Percentiles rank a stretch among this genome's conserved stretches.
These are phyloP conservation scores for Gorsachius magnificus DNA, from an alignment of 2,797 vertebrate genomes.

Conservation along the genomic window DNA sequence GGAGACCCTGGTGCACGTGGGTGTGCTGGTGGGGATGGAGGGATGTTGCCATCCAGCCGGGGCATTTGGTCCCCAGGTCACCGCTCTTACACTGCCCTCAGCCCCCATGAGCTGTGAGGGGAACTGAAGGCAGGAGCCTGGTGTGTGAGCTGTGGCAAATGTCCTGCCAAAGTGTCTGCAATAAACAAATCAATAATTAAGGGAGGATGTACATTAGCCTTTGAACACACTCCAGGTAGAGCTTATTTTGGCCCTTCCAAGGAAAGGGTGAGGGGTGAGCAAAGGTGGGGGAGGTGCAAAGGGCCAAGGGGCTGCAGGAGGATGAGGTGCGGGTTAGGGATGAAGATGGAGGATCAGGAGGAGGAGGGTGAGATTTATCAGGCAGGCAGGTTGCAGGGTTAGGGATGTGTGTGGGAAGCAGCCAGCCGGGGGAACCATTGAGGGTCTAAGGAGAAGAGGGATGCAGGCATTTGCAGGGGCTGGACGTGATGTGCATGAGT, in stretches of 20 bases:
- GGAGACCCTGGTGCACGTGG: not conserved
- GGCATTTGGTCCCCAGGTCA: not conserved
- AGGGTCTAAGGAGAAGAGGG: not conserved
- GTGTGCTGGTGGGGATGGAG: not conserved
- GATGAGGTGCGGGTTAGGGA: not conserved
- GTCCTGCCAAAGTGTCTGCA: conserved; percentile 67
- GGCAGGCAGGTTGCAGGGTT: not conserved
- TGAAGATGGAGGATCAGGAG: not conserved
- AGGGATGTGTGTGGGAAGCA: not conserved
- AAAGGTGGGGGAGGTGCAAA: not conserved
- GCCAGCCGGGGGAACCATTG: not conserved
- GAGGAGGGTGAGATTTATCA: not conserved
- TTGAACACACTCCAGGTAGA: conserved; percentile 73
- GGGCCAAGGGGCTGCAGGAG: not conserved
- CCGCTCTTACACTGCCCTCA: not conserved
- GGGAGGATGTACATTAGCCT: conserved; percentile 72
- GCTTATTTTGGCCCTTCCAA: conserved; percentile 52
- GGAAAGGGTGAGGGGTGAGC: not conserved
- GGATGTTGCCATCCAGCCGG: not conserved
- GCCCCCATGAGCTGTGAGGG: not conserved
- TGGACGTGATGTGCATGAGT: not conserved
- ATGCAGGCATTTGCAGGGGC: not conserved
- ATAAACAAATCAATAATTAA: conserved; percentile 79
- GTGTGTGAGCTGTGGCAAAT: not conserved
- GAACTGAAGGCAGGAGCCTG: not conserved